Percentiles rank a stretch among this genome's conserved stretches.
Conservation (phyloP, 2,113 vertebrate species). For the Proteles cristata region DNA sequence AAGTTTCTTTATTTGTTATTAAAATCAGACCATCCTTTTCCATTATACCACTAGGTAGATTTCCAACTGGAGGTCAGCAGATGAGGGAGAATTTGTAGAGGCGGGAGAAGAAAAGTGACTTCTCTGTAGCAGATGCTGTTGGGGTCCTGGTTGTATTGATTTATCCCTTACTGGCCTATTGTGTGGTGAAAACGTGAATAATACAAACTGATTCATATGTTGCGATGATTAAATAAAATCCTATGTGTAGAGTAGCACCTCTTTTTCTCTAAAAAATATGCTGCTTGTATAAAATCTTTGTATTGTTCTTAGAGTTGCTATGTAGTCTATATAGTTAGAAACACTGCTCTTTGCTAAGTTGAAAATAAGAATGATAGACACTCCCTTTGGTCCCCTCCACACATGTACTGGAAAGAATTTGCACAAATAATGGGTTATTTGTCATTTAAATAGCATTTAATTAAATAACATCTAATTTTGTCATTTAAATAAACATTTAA, state of each 20-base stretch:
- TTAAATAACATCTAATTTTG: too few species aligned
- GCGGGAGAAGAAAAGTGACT: background rate
- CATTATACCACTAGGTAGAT: background rate
- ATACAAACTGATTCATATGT: background rate
- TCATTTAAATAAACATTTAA: background rate
- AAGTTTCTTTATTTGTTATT: background rate
- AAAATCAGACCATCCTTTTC: background rate
- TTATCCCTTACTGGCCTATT: background rate
- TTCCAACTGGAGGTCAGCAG: background rate
- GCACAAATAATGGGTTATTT: background rate
- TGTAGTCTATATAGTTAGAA: background rate
- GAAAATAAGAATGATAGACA: background rate
- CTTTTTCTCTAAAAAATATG: background rate
- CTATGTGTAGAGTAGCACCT: fast-evolving
- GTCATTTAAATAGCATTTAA: background rate
- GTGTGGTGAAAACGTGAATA: background rate
- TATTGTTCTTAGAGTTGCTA: background rate
- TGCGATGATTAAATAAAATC: background rate
- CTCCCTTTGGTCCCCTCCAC: fast-evolving
- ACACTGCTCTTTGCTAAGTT: background rate
- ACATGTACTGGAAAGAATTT: background rate
- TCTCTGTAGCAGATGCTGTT: background rate
- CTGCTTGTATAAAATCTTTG: background rate
- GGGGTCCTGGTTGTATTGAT: background rate
- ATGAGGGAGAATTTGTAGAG: background rate